Evolutionary conservation across 1,140 invertebrate genomes (phyloP), one percentile per base, ranked within the genome.

Genomic region (Anthonomus grandis): DNA sequence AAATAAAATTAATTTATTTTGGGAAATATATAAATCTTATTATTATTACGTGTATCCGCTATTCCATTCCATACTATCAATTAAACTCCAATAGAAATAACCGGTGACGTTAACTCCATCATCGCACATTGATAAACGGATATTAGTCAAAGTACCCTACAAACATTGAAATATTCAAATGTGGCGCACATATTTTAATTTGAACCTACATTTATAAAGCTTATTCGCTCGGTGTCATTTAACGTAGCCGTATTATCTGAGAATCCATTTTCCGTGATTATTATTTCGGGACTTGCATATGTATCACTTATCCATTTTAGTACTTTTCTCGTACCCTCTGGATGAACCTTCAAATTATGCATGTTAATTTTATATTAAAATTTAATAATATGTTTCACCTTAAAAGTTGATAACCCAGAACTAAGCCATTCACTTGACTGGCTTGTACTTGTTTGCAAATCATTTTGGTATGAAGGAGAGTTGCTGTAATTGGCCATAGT

Each of bases 261-360:
- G 71, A 70, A 79, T 17, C 88, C 88, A 66, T 89, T 90, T 77
- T 90, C 88, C 1, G 85, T 85, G 2, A 91, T 75, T 4, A 84
- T 72, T 1, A 89, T 74, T n/a, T 73, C 63, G 0, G 81, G 78
- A 68, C 85, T 83, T 39, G 78, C 70, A 63, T 86, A 90, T 8
- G 76, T 70, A 0, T 74, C 65, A 41, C 78, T 77, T 8, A 90
- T 77, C 78, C 81, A 85, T 36, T 81, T 81, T 10, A 89, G 65
- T 13, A 81, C 8, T 18, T 75, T 70, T 21, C 80, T 68, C 9
- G 86, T 71, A 2, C 81, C 80, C 24, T 44, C 2, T 12, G 62
- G 55, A 60, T 64, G 44, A 12, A 49, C 24, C 34, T 49, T 17
- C 39, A 27, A n/a, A n/a, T n/a, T n/a, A n/a, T n/a, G n/a, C n/a